Conservation (phyloP, 2,888 invertebrate genomes). For the Dicyrtomina minuta region DNA sequence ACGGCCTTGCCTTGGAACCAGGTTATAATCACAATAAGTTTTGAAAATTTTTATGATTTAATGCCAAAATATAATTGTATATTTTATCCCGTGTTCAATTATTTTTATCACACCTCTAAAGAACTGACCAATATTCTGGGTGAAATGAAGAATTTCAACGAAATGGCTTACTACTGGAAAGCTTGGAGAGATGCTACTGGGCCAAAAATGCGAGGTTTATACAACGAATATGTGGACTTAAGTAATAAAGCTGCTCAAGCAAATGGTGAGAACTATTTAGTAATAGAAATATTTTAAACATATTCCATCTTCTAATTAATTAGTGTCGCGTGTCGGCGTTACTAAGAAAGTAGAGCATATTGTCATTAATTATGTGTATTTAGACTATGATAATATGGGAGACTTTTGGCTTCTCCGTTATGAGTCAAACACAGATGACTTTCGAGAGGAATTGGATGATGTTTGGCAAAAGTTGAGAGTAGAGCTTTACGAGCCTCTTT, state of each 20-base stretch:
- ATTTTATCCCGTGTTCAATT: not conserved
- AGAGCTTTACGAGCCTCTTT: constrained; percentile 73
- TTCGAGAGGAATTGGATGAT: constrained; percentile 60
- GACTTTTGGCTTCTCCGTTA: constrained; percentile 88
- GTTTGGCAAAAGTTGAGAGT: constrained; percentile 69
- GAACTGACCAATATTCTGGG: constrained; percentile 70
- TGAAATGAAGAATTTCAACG: constrained; percentile 72
- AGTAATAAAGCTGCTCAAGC: constrained; percentile 75
- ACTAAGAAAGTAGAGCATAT: too few species aligned
- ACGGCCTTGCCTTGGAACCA: constrained; percentile 62
- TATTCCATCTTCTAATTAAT: too few species aligned
- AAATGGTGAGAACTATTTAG: constrained; percentile 67
- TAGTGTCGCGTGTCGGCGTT: too few species aligned
- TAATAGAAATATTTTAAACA: too few species aligned
- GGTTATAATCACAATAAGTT: constrained; percentile 57
- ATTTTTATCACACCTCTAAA: too few species aligned
- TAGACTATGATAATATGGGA: constrained; percentile 85
- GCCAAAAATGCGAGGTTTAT: constrained; percentile 71
- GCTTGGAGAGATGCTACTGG: constrained; percentile 80
- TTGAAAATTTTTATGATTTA: not conserved
- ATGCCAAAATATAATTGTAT: constrained; percentile 8
- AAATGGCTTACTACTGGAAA: constrained; percentile 75
- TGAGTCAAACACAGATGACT: constrained; percentile 61
- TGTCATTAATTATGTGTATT: too few species aligned
- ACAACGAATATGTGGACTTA: constrained; percentile 74